A percentile compares a stretch with the other conserved stretches of the same genome.
These are phyloP conservation scores for Sialia sialis DNA, from an alignment of 2,113 vertebrate species.

Conservation along the genomic window DNA sequence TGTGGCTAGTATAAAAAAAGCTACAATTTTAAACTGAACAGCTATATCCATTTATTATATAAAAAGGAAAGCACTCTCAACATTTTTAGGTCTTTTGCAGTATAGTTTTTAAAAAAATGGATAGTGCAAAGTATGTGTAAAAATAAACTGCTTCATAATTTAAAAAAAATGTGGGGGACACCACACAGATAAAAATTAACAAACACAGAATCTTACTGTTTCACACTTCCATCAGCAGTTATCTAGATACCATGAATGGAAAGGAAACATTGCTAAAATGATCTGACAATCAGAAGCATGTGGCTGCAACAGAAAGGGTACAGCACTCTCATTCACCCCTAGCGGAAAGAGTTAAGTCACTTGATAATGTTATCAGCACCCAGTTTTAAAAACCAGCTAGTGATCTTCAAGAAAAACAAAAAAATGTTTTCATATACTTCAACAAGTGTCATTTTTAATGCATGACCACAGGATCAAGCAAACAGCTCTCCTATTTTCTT, in stretches of 20 bases:
- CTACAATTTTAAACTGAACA: not conserved
- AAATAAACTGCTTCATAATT: not conserved
- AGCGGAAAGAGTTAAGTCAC: not conserved
- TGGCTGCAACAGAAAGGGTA: slow-evolving; percentile 7
- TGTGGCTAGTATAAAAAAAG: not conserved
- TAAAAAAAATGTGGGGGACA: not conserved
- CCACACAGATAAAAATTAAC: not conserved
- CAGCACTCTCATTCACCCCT: not conserved
- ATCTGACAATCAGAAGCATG: slow-evolving; percentile 4
- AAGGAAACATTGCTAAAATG: slow-evolving; percentile 20
- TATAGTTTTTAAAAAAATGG: not conserved
- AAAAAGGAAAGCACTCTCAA: not conserved
- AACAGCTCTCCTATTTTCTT: not conserved
- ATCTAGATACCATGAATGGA: slow-evolving; percentile 22
- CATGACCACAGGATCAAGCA: not conserved
- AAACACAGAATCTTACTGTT: slow-evolving; percentile 16
- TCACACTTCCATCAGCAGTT: slow-evolving; percentile 21
- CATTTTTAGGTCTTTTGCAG: not conserved
- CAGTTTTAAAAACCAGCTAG: not conserved
- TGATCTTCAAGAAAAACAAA: not conserved
- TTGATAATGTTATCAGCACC: not conserved
- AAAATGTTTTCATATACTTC: not conserved
- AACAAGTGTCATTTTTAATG: not conserved
- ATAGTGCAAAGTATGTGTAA: not conserved
- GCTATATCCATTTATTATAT: not conserved